Base-by-base conservation (phyloP, 2,888 invertebrate genomes). In the Agonopterix subpropinquella region DNA sequence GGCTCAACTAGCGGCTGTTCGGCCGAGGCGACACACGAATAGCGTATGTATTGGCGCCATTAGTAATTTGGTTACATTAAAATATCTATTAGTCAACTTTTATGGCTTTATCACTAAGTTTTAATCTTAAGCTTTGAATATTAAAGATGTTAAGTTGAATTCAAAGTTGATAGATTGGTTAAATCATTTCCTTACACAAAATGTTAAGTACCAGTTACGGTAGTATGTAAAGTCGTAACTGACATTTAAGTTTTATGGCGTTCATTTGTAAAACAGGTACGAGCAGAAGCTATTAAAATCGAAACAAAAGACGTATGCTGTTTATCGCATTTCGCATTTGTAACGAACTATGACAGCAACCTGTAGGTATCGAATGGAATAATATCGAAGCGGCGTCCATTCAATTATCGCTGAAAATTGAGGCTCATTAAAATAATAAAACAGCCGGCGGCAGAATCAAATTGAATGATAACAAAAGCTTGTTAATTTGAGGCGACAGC, bases 371-470 rank as follows among this genome's bases (percentile, higher is more conserved):
- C 76, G 67, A 78, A 75, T 80, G 76, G 69, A 80, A 80, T 77
- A 75, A 84, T 83, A 81, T 80, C 76, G 70, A 70, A 80, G 74
- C 78, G 68, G 77, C 77, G 84, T 77, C 74, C 77, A 78, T 81
- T 84, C 83, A 84, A 86, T 87, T 87, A 86, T 81, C 79, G 75
- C 80, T 77, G 81, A 80, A 85, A 87, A 87, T 85, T 80, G 84
- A 79, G 64, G 80, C 86, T 87, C 86, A 87, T 87, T 87, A 86
- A 86, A 87, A 88, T 87, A 87, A 86, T 86, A 86, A 86, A 87
- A 86, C 80, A 82, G 77, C 84, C 83, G 61, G 73, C 76, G 78
- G 83, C 79, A 60, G 66, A 80, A 74, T 80, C 83, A 84, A 87
- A 88, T 88, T 87, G 82, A 87, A 88, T 85, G 83, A 88, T 80